phyloP scores from a whole-genome alignment of 1,140 invertebrate genomes.

The Lordiphosa clarofinis region DNA sequence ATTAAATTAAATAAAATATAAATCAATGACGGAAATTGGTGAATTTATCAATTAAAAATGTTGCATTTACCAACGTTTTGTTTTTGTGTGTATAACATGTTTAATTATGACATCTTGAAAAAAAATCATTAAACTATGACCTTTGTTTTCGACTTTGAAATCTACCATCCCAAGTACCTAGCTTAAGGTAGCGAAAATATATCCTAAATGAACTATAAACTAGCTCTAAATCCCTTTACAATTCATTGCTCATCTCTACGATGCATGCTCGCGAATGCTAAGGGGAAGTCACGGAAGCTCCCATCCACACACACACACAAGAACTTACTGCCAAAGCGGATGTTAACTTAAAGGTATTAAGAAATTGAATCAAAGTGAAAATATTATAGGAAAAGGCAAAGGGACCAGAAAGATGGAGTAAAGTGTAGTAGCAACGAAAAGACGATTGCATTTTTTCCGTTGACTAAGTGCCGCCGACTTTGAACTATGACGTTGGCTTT shows the following conservation, averaged over 20 bases:
- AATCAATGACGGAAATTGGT: too few species aligned
- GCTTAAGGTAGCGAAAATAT: too few species aligned
- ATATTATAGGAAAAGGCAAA: conserved; percentile 52
- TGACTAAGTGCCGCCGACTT: conserved; percentile 65
- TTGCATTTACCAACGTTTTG: too few species aligned
- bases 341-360: conserved; percentile 78
- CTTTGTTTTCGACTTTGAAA: too few species aligned
- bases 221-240: not conserved
- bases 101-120: too few species aligned
- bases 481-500: conserved; percentile 74
- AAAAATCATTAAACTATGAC: too few species aligned
- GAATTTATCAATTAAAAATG: too few species aligned
- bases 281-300: conserved; percentile 31
- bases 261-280: conserved; percentile 1
- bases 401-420: not conserved
- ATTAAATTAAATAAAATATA: too few species aligned
- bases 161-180: too few species aligned
- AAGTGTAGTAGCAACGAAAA: conserved; percentile 23
- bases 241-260: too few species aligned
- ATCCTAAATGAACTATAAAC: not conserved
- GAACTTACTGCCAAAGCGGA: conserved; percentile 63
- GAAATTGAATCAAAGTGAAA: conserved; percentile 76
- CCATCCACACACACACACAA: conserved; percentile 3
- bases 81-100: too few species aligned
- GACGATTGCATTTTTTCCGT: conserved; percentile 52